These are phyloP conservation scores for Drosophila kanapiae DNA, from an alignment of 1,140 invertebrate genomes.

Conservation along the genomic window DNA sequence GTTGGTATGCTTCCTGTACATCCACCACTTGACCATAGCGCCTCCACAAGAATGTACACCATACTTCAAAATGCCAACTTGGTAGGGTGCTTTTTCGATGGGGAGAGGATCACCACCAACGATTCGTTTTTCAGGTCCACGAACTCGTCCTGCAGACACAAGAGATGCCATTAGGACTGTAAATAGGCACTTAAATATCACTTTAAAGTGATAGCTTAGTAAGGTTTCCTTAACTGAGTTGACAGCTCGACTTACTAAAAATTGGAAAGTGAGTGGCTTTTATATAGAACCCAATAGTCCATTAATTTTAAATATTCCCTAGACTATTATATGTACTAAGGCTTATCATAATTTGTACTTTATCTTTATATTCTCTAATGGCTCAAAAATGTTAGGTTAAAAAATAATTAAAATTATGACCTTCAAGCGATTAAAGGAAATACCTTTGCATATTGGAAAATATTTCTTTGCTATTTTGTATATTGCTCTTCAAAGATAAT, in stretches of 20 bases:
- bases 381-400: background rate
- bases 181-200: background rate
- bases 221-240: background rate
- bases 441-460: background rate
- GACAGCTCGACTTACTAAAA: background rate
- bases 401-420: background rate
- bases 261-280: background rate
- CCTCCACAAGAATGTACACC: background rate
- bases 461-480: background rate
- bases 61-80: background rate
- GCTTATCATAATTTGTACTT: background rate
- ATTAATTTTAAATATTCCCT: background rate
- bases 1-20: background rate
- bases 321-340: too few relatives aligned
- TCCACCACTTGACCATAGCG: background rate
- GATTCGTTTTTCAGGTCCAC: slow-evolving; percentile 3
- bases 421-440: background rate
- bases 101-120: background rate
- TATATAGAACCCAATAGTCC: background rate
- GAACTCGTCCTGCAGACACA: background rate
- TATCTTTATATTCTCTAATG: too few relatives aligned
- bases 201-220: background rate
- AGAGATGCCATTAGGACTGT: background rate
- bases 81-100: slow-evolving; percentile 2
- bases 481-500: background rate